These are phyloP conservation scores for Apteryx owenii DNA, from an alignment of 2,113 vertebrate species.

Conservation along the genomic window DNA sequence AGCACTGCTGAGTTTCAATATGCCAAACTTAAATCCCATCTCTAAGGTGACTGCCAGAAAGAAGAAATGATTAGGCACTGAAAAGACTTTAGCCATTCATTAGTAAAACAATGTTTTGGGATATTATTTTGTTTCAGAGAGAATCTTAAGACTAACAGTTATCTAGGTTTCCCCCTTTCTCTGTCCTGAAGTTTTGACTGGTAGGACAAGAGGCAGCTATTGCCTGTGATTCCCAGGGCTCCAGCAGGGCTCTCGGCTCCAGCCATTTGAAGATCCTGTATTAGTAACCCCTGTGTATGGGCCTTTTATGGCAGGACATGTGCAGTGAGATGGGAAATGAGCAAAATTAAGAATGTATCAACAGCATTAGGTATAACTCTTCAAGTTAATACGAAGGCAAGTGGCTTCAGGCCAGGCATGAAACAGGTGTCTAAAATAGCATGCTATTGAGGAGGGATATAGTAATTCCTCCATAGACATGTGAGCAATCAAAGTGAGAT, in stretches of 20 bases:
- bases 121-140: neutral
- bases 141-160: neutral
- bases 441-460: neutral
- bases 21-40: neutral
- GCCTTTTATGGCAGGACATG: neutral
- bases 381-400: neutral
- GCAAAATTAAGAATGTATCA: neutral
- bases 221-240: neutral
- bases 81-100: neutral
- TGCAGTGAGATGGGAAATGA: neutral
- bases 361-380: neutral
- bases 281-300: rapidly evolving
- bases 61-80: neutral
- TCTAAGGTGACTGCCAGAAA: neutral
- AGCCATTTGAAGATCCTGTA: neutral
- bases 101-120: neutral
- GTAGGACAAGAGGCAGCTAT: neutral
- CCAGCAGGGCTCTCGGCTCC: neutral
- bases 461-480: neutral
- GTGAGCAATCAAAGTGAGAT: neutral
- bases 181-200: neutral
- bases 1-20: neutral
- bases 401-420: neutral
- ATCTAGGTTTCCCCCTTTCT: neutral
- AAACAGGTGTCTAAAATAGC: neutral